Evolutionary conservation across 2,888 invertebrate species (phyloP).

Genomic region (Agrotis clavis): DNA sequence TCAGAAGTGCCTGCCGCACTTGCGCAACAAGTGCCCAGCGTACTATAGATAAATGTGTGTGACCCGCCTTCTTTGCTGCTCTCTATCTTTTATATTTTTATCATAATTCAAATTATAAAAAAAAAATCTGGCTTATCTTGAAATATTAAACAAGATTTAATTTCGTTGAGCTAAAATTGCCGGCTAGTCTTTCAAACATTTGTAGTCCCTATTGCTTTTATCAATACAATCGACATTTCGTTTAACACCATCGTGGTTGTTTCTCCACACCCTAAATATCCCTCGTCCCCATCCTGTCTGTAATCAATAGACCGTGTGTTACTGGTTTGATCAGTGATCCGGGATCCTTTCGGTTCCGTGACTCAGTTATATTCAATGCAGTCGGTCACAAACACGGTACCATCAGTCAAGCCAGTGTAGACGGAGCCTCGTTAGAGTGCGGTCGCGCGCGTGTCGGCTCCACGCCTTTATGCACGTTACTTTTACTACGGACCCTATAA

Average conservation of each 20-base stretch:
- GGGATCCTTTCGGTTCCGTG: constrained; percentile 84
- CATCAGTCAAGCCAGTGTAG: constrained; percentile 80
- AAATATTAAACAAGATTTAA: not conserved
- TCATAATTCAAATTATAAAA: constrained; percentile 51
- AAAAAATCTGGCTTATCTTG: constrained; percentile 11
- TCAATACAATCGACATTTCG: constrained; percentile 25
- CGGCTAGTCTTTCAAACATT: not conserved
- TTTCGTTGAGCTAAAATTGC: not conserved
- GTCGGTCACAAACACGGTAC: constrained; percentile 77
- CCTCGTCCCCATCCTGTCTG: constrained; percentile 76
- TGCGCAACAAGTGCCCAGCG: constrained; percentile 85
- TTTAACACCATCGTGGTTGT: constrained; percentile 49
- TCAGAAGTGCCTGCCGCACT: constrained; percentile 81
- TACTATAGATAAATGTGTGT: constrained; percentile 73
- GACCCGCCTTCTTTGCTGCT: constrained; percentile 69
- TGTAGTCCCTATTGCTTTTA: constrained; percentile 26
- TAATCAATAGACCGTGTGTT: constrained; percentile 81
- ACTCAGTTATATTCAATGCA: constrained; percentile 83
- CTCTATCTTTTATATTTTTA: constrained; percentile 70
- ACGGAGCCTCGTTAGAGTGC: constrained; percentile 76
- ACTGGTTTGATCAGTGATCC: constrained; percentile 82
- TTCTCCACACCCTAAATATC: constrained; percentile 72
- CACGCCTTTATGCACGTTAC: constrained; percentile 72
- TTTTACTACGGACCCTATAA: constrained; percentile 75
- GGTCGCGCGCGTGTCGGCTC: constrained; percentile 78